These are phyloP conservation scores for Thalassaphorura encarpata DNA, from an alignment of 1,140 invertebrate species.

Conservation along the genomic window DNA sequence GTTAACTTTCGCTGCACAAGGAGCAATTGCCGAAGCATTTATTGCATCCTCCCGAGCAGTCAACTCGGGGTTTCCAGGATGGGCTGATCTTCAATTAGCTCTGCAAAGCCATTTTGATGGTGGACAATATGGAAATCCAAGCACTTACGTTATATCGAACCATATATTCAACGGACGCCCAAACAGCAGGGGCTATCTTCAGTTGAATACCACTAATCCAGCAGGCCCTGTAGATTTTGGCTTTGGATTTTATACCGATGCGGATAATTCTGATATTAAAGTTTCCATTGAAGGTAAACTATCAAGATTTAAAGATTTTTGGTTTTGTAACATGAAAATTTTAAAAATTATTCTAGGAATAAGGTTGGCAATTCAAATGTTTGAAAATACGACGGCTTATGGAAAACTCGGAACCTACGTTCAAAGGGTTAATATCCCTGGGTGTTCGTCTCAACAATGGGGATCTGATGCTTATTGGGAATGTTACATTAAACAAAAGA, in stretches of 20 bases:
- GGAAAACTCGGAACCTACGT: constrained; percentile 14
- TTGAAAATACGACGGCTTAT: constrained; percentile 19
- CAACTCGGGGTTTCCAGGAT: not conserved
- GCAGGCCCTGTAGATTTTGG: not conserved
- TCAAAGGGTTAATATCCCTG: constrained; percentile 45
- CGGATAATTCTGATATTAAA: too few species aligned
- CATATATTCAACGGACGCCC: constrained; percentile 31
- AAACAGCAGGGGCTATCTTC: constrained; percentile 33
- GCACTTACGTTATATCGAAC: not conserved
- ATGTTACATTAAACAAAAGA: constrained; percentile 70
- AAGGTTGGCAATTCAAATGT: constrained; percentile 3
- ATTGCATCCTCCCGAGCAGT: not conserved
- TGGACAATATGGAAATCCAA: not conserved
- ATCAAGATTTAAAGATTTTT: not conserved
- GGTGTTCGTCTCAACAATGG: constrained; percentile 61
- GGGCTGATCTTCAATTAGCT: constrained; percentile 6
- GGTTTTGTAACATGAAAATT: too few species aligned
- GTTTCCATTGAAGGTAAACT: too few species aligned
- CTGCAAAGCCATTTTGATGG: not conserved
- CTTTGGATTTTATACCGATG: not conserved
- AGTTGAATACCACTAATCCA: constrained; percentile 33
- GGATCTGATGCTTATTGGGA: constrained; percentile 70
- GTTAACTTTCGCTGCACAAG: too few species aligned
- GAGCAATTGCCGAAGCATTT: too few species aligned
- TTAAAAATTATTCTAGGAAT: constrained; percentile 1